These are phyloP conservation scores for Allophyes oxyacanthae DNA, from an alignment of 2,888 invertebrate genomes.

Conservation along the genomic window DNA sequence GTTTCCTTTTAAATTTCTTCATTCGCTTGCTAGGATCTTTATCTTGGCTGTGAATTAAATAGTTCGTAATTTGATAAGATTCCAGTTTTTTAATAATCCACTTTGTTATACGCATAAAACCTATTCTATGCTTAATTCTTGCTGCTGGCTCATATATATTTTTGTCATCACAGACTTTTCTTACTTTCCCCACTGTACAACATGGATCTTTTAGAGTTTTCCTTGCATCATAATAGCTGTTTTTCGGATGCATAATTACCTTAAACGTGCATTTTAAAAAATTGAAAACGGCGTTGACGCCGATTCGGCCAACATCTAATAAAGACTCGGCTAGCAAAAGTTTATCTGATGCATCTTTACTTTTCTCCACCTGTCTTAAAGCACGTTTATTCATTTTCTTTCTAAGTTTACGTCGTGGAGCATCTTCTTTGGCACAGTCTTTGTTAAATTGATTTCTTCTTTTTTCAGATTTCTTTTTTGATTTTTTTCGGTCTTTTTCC, in stretches of 20 bases:
- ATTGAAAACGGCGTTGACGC: background rate
- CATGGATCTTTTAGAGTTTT: background rate
- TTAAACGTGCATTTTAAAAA: background rate
- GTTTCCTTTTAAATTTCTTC: constrained; percentile 10
- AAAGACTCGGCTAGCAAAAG: constrained; percentile 1
- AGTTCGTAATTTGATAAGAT: constrained; percentile 3
- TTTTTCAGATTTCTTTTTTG: background rate
- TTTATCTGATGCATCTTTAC: background rate
- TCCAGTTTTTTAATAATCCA: constrained; percentile 5
- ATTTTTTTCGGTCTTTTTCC: background rate
- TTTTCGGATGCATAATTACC: constrained; percentile 1
- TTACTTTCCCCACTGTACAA: background rate
- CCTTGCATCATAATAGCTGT: background rate
- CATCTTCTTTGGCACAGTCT: background rate
- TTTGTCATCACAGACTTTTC: constrained; percentile 4
- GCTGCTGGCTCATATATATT: constrained; percentile 21
- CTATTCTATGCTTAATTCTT: constrained; percentile 20
- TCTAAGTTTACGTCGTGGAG: background rate
- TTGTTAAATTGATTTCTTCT: background rate
- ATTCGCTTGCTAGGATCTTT: constrained; percentile 2
- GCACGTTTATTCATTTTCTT: constrained; percentile 21
- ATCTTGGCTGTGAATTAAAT: constrained; percentile 2
- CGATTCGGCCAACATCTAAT: constrained; percentile 14
- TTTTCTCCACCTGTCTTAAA: constrained; percentile 9
- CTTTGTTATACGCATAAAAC: constrained; percentile 3